Percentiles rank a stretch among this genome's conserved stretches.
These are phyloP conservation scores for Caenorhabditis drosophilae DNA, from an alignment of 2,888 invertebrate species.

Conservation along the genomic window DNA sequence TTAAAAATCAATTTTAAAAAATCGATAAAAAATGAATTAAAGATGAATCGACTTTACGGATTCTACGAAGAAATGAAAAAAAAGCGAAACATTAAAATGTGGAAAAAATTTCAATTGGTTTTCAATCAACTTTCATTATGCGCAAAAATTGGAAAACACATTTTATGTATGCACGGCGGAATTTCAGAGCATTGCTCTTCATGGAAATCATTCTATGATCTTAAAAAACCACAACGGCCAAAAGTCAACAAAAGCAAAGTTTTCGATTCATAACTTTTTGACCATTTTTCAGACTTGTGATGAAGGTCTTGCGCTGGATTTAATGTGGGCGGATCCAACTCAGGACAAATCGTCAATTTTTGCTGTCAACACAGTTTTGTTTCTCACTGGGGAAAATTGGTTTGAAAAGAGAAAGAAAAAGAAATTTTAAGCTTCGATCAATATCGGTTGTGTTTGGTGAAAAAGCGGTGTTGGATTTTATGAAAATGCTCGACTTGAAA, in stretches of 20 bases:
- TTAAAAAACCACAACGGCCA: slow-evolving; percentile 36
- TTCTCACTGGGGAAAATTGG: no score
- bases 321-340: slow-evolving; percentile 63
- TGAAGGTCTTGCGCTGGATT: slow-evolving; percentile 52
- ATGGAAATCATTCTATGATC: slow-evolving; percentile 41
- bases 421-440: slow-evolving; percentile 36
- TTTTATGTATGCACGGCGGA: slow-evolving; percentile 58
- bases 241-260: no score
- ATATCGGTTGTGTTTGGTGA: slow-evolving; percentile 57
- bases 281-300: no score
- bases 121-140: slow-evolving; percentile 58
- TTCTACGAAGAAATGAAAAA: slow-evolving; percentile 56
- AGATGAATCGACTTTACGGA: slow-evolving; percentile 54
- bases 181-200: slow-evolving; percentile 51
- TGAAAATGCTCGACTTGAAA: slow-evolving; percentile 44
- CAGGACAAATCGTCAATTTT: slow-evolving; percentile 31
- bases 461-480: slow-evolving; percentile 45
- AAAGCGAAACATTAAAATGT: slow-evolving; percentile 46
- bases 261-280: no score
- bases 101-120: slow-evolving; percentile 50
- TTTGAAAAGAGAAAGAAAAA: no score
- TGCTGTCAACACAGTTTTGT: slow-evolving; percentile 15
- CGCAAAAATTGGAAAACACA: slow-evolving; percentile 42
- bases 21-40: no score
- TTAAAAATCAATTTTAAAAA: slow-evolving; percentile 3